Percentiles rank a stretch among this genome's conserved stretches.
These are phyloP conservation scores for Apostichopus leukothele DNA, from an alignment of 53 echinoderm and acorn worm genomes.

Conservation along the genomic window DNA sequence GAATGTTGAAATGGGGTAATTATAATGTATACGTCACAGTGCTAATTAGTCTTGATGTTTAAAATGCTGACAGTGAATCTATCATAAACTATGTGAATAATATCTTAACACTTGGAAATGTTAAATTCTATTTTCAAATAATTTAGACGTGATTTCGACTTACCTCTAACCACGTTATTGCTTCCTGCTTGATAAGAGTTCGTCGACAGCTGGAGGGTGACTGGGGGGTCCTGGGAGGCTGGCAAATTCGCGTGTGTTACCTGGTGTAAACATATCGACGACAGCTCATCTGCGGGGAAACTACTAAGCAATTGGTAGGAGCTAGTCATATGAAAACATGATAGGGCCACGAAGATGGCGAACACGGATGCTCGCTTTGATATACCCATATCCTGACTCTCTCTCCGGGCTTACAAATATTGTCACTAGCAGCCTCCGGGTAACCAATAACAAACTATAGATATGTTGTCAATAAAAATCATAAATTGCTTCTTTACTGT, in stretches of 20 bases:
- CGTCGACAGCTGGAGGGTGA: background rate
- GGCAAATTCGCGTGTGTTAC: background rate
- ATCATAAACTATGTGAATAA: no score
- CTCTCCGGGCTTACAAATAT: background rate
- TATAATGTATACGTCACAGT: no score
- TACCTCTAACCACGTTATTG: background rate
- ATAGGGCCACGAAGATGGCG: background rate
- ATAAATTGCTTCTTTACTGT: no score
- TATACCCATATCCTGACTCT: background rate
- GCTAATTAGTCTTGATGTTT: no score
- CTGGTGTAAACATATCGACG: background rate
- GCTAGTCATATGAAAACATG: slow-evolving; percentile 9
- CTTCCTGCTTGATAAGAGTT: background rate
- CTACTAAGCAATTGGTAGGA: background rate
- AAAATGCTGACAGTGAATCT: no score
- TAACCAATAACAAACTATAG: no score
- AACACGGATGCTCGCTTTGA: background rate
- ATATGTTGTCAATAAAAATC: no score
- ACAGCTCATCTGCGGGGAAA: no score
- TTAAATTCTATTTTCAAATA: no score
- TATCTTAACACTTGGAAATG: no score
- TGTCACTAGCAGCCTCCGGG: background rate
- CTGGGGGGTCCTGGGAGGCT: background rate
- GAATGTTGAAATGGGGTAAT: no score
- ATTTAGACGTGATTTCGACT: background rate